Conservation (phyloP, 1,140 invertebrate genomes). For the Drosophila nikananu region DNA sequence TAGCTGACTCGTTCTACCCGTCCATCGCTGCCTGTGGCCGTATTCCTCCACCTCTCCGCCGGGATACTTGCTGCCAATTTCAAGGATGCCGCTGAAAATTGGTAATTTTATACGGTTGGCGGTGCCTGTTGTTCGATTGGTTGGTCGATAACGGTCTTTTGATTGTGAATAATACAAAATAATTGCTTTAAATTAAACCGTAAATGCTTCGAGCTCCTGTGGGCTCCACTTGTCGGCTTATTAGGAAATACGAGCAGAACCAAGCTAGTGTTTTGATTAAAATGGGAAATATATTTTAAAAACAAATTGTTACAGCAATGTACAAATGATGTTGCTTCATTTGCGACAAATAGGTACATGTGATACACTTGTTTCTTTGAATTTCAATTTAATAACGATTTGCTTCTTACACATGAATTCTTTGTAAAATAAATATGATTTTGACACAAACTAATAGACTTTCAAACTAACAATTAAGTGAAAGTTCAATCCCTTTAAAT, state of each 20-base stretch:
- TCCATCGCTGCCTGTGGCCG: background rate
- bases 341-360: background rate
- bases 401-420: background rate
- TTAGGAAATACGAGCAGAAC: constrained; percentile 26
- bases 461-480: constrained; percentile 5
- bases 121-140: constrained; percentile 50
- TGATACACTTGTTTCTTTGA: no score
- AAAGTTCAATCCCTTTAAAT: constrained; percentile 34
- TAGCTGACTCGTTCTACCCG: constrained; percentile 18
- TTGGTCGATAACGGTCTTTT: constrained; percentile 25
- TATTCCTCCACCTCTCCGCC: background rate
- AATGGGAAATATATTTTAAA: background rate
- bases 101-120: constrained; percentile 82
- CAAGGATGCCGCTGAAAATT: constrained; percentile 61
- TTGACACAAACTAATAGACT: background rate
- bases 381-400: background rate
- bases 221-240: constrained; percentile 13
- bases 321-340: background rate
- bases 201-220: constrained; percentile 44
- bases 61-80: constrained; percentile 8
- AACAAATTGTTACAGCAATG: background rate
- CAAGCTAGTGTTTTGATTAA: background rate
- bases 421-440: background rate
- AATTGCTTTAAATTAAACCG: constrained; percentile 73
- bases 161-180: constrained; percentile 60